Conservation (phyloP, 2,797 vertebrate genomes). For the Argyrosomus regius region DNA sequence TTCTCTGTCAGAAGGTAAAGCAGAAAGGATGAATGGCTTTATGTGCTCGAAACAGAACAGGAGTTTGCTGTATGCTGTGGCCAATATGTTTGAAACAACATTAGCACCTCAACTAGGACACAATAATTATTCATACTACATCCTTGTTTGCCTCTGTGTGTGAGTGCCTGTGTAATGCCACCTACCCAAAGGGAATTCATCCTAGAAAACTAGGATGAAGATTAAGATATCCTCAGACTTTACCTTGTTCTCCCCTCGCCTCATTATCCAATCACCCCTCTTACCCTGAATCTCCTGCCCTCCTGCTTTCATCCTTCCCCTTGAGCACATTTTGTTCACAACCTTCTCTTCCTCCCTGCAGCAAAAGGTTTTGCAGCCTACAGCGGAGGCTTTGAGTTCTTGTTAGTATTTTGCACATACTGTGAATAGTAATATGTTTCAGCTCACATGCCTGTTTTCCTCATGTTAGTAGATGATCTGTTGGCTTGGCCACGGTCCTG, state of each 20-base stretch:
- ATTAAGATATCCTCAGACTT: conserved; percentile 78
- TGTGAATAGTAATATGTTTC: conserved; percentile 57
- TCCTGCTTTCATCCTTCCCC: conserved; percentile 73
- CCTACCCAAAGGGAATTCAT: conserved; percentile 68
- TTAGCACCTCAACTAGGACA: conserved; percentile 63
- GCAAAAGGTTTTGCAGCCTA: conserved; percentile 53
- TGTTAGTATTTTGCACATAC: conserved; percentile 65
- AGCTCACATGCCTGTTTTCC: conserved; percentile 40
- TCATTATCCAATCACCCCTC: conserved; percentile 74
- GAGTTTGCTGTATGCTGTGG: conserved; percentile 8
- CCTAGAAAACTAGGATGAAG: conserved; percentile 73
- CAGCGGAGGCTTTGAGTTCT: conserved; percentile 63
- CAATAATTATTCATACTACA: conserved; percentile 60
- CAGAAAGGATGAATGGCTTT: background rate
- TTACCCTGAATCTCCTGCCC: conserved; percentile 65
- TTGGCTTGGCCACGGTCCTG: conserved; percentile 17
- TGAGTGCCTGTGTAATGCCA: conserved; percentile 36
- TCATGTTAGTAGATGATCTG: conserved; percentile 36
- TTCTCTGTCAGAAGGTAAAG: conserved; percentile 10
- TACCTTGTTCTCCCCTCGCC: conserved; percentile 72
- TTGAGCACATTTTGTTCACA: conserved; percentile 76
- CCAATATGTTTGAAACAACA: conserved; percentile 21
- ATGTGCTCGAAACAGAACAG: background rate
- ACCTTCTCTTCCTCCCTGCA: conserved; percentile 57
- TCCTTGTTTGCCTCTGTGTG: conserved; percentile 46